Percentiles rank a stretch among this genome's conserved stretches.
Conservation (phyloP, 2,888 invertebrate genomes). For the Mantis religiosa region DNA sequence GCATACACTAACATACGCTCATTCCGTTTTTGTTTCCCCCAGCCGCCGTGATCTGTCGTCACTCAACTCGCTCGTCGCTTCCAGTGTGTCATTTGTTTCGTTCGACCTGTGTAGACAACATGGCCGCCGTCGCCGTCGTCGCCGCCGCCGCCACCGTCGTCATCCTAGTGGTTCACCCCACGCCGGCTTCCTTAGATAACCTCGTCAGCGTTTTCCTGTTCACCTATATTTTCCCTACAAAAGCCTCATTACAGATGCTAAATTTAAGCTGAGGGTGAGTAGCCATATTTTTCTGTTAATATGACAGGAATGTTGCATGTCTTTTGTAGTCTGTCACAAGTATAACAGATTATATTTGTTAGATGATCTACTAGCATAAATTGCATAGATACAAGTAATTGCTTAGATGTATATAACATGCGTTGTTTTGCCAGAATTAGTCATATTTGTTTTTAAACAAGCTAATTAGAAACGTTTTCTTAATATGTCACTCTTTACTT, state of each 20-base stretch:
- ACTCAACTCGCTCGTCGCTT: constrained; percentile 21
- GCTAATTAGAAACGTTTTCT: no score
- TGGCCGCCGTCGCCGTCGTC: constrained; percentile 21
- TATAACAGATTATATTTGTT: no score
- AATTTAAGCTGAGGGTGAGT: neutral
- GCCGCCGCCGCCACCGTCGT: neutral
- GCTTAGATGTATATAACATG: no score
- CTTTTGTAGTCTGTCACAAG: no score
- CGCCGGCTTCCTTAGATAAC: constrained; percentile 8
- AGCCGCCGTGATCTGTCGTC: neutral
- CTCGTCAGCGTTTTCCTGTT: neutral
- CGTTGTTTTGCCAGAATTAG: no score
- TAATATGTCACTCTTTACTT: no score
- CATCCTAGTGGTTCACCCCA: neutral
- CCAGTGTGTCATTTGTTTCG: constrained; percentile 31
- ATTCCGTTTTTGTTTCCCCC: neutral
- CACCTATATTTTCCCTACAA: neutral
- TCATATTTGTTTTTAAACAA: no score
- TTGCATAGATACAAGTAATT: no score
- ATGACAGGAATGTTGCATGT: neutral
- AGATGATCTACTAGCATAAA: no score
- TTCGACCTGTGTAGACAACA: constrained; percentile 30
- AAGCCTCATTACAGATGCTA: neutral
- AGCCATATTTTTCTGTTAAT: neutral
- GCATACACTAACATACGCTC: neutral